Percentiles rank a stretch among this genome's conserved stretches.
These are phyloP conservation scores for Liodrosophila aerea DNA, from an alignment of 2,888 invertebrate genomes.

Conservation along the genomic window DNA sequence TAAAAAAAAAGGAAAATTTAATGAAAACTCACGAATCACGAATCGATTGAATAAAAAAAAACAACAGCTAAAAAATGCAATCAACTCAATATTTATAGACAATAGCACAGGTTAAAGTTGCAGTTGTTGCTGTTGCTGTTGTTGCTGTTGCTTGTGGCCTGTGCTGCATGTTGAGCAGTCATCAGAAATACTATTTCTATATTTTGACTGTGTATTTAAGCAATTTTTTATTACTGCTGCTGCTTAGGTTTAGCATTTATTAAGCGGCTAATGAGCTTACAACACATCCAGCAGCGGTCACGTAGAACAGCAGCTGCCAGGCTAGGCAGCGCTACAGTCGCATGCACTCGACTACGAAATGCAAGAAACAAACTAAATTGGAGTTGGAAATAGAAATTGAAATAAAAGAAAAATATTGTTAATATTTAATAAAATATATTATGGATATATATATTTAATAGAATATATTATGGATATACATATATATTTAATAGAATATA, in stretches of 20 bases:
- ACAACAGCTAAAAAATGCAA: slow-evolving; percentile 35
- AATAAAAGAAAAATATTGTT: slow-evolving; percentile 6
- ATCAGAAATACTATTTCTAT: slow-evolving; percentile 24
- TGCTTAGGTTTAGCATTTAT: slow-evolving; percentile 33
- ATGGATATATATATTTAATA: too few species aligned
- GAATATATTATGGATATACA: too few species aligned
- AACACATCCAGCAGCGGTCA: slow-evolving; percentile 11
- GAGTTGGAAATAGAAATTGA: too few species aligned
- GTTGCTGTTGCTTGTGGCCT: slow-evolving; percentile 14
- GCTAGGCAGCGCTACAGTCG: slow-evolving; percentile 22
- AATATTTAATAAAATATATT: slow-evolving; percentile 7
- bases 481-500: too few species aligned
- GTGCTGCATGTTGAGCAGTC: slow-evolving; percentile 29
- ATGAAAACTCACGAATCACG: slow-evolving; percentile 28
- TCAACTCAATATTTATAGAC: slow-evolving; percentile 35
- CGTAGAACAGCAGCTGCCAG: slow-evolving; percentile 9
- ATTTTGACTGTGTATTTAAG: too few species aligned
- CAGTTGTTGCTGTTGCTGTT: neutral
- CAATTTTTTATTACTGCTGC: slow-evolving; percentile 4
- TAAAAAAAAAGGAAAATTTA: slow-evolving; percentile 27
- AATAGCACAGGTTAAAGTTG: slow-evolving; percentile 2
- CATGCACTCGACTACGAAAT: slow-evolving; percentile 4
- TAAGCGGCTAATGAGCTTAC: slow-evolving; percentile 46
- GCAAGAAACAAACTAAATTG: neutral
- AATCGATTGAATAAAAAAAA: slow-evolving; percentile 1